These are phyloP conservation scores for Betta splendens DNA, from an alignment of 2,797 vertebrate genomes.

Conservation along the genomic window DNA sequence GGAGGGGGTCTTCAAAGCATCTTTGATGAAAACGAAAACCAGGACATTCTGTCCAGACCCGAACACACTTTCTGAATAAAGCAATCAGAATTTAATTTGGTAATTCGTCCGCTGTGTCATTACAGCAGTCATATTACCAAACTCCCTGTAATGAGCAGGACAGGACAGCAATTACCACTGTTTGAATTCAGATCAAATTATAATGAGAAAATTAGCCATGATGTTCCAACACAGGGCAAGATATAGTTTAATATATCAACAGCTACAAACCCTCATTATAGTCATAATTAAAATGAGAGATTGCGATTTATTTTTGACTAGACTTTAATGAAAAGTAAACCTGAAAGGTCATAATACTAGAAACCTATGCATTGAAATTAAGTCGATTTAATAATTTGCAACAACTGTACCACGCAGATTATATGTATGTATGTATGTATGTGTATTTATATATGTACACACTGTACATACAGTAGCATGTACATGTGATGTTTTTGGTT, in stretches of 20 bases:
- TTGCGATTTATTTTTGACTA: neutral
- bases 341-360: neutral
- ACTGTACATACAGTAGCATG: too few relatives aligned
- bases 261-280: constrained; percentile 27
- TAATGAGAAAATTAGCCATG: constrained; percentile 59
- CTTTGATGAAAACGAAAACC: constrained; percentile 33
- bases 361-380: neutral
- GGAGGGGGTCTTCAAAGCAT: constrained; percentile 16
- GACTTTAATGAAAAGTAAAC: neutral
- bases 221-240: constrained; percentile 41
- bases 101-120: constrained; percentile 47
- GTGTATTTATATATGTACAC: neutral
- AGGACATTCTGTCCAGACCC: constrained; percentile 43
- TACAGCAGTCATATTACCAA: constrained; percentile 54
- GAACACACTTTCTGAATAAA: constrained; percentile 50
- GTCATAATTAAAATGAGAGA: constrained; percentile 5
- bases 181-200: constrained; percentile 68
- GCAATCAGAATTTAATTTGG: constrained; percentile 61
- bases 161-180: constrained; percentile 62
- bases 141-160: constrained; percentile 57
- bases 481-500: neutral
- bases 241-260: constrained; percentile 45
- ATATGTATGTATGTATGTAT: too few relatives aligned
- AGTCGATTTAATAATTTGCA: neutral
- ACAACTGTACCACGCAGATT: neutral